Percentiles rank a stretch among this genome's conserved stretches.
Conservation (phyloP, 2,888 invertebrate species). For the Eudasyphora cyanicolor region DNA sequence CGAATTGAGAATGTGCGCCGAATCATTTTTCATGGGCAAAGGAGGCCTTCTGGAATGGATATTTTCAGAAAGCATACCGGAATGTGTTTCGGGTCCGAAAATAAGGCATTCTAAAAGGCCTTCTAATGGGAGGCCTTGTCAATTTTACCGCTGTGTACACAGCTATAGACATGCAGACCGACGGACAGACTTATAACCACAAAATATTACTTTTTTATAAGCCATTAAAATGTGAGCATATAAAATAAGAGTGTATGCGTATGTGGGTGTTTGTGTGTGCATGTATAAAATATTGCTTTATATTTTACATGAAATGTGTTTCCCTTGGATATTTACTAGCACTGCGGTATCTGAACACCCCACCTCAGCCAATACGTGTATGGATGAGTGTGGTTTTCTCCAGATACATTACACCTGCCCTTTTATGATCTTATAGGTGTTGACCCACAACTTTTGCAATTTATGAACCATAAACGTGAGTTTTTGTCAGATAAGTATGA, state of each 20-base stretch:
- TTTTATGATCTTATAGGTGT: background rate
- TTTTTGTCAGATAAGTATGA: too few species aligned
- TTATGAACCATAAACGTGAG: background rate
- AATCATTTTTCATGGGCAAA: too few species aligned
- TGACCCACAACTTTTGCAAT: background rate
- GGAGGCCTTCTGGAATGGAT: too few species aligned
- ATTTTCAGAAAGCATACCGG: too few species aligned
- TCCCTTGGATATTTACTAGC: background rate
- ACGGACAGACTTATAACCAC: background rate
- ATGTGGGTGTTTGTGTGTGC: too few species aligned
- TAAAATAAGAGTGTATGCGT: too few species aligned
- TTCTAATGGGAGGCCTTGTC: too few species aligned
- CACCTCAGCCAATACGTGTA: background rate
- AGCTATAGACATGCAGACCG: too few species aligned
- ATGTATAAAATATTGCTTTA: background rate
- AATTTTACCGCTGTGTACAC: too few species aligned
- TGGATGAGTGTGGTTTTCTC: background rate
- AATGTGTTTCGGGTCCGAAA: too few species aligned
- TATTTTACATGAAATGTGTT: background rate
- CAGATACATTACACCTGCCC: background rate
- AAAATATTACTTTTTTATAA: conserved; percentile 12
- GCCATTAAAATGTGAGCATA: background rate
- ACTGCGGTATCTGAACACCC: background rate
- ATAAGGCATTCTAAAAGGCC: too few species aligned
- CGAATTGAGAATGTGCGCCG: too few species aligned